Conservation (phyloP, 2,113 vertebrate genomes). For the Orientallactaga bullata region DNA sequence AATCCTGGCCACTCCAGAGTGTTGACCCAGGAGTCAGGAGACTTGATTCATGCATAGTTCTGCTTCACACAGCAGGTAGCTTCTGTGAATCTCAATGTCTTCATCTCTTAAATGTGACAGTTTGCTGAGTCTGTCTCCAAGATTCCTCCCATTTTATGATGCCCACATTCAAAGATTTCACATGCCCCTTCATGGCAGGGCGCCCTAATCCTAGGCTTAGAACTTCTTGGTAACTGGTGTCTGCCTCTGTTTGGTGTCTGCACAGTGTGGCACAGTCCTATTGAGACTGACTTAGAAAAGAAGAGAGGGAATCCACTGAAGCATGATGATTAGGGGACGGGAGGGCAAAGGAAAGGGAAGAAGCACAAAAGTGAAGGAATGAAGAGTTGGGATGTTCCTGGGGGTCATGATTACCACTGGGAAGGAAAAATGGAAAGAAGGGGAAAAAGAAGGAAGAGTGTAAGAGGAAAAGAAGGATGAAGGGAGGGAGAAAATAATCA, state of each 20-base stretch:
- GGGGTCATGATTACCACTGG: neutral
- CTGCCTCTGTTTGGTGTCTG: neutral
- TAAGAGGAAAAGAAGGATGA: no score
- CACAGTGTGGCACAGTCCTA: neutral
- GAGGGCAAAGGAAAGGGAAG: neutral
- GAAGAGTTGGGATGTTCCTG: neutral
- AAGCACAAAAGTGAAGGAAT: neutral
- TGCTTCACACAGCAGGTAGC: neutral
- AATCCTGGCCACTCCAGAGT: neutral
- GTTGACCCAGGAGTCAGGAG: neutral
- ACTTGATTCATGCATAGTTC: neutral
- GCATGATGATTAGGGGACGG: neutral
- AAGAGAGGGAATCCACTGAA: neutral
- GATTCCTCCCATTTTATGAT: neutral
- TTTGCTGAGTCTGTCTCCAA: neutral
- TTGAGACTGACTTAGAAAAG: neutral
- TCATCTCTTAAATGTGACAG: neutral
- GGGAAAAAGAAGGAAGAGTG: no score
- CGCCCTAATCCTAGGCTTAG: neutral
- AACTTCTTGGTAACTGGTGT: neutral
- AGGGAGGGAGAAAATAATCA: neutral
- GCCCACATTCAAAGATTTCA: neutral
- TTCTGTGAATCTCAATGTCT: neutral
- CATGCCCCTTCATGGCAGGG: rapidly evolving
- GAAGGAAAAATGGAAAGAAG: neutral